These are phyloP conservation scores for Sphaeramia orbicularis DNA, from an alignment of 2,797 vertebrate genomes.

Conservation along the genomic window DNA sequence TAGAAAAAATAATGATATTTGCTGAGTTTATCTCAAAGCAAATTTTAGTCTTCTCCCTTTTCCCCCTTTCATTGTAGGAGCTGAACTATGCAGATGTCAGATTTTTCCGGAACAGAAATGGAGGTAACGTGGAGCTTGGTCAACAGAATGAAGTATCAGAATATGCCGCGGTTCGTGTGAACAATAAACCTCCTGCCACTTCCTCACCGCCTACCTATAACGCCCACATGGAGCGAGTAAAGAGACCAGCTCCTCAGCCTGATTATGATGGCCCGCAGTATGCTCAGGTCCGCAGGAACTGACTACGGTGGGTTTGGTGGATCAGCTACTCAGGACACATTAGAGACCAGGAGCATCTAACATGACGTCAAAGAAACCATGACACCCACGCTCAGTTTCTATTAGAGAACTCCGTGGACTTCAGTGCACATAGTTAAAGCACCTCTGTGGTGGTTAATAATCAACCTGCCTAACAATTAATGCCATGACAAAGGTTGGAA, in stretches of 20 bases:
- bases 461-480: conserved; percentile 20
- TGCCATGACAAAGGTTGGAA: background rate
- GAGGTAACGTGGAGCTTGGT: background rate
- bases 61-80: conserved; percentile 49
- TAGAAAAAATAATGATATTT: background rate
- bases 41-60: background rate
- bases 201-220: conserved; percentile 44
- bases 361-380: conserved; percentile 1
- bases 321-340: background rate
- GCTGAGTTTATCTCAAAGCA: background rate
- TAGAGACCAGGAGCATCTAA: background rate
- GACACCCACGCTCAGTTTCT: conserved; percentile 5
- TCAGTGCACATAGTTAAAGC: conserved; percentile 10
- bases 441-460: conserved; percentile 47
- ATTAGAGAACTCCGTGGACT: background rate
- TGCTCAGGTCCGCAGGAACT: conserved; percentile 9
- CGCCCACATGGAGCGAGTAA: background rate
- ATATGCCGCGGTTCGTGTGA: conserved; percentile 30
- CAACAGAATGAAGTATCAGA: background rate
- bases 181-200: background rate
- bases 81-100: conserved; percentile 59
- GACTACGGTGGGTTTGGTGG: background rate
- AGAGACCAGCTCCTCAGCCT: background rate
- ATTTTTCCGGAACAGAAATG: conserved; percentile 13
- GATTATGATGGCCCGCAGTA: background rate